Base-by-base conservation (phyloP, 2,113 vertebrate genomes). In the Antechinus stuartii region DNA sequence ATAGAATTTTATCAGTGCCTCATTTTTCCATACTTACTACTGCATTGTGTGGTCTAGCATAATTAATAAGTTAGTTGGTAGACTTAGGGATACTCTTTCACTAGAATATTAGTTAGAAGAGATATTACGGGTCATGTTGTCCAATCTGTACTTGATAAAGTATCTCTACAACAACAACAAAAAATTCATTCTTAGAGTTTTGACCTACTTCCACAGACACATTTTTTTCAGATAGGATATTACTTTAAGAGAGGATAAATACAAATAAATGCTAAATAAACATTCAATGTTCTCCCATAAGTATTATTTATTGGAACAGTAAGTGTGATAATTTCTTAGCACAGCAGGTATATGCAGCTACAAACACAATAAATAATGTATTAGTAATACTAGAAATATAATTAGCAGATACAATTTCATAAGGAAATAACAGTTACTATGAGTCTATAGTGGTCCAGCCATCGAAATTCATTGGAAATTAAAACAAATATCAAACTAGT, bases 221-320 rank as follows among this genome's bases (percentile, higher is more conserved):
- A 53, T 5, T 56, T n/a, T 56, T n/a, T 10, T 25, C n/a, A 84
- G n/a, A 46, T 42, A 84, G 57, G 47, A 89, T 94, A 49, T 2
- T 25, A 16, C 30, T 50, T 53, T n/a, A 61, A 89, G 16, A 84
- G 95, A 94, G 93, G 61, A 47, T 22, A 53, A 47, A 0, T 26
- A 35, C 0, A 0, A 95, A 96, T 92, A 97, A 95, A 96, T 0
- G 92, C 95, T 92, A 52, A 0, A 1, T 96, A 96, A 95, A 96
- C 95, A 90, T 68, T 52, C 4, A 53, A 92, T 92, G 12, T 95
- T 96, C 96, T 98, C 96, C 98, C 94, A 93, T 97, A 98, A 98
- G 99, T 99, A 98, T 98, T 95, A 96, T 99, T 99, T 99, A 99
- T 99, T 99, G 98, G 98, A 98, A 99, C 99, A 99, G 98, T 98